Conservation (phyloP, 1,140 invertebrate species). For the Triops longicaudatus region DNA sequence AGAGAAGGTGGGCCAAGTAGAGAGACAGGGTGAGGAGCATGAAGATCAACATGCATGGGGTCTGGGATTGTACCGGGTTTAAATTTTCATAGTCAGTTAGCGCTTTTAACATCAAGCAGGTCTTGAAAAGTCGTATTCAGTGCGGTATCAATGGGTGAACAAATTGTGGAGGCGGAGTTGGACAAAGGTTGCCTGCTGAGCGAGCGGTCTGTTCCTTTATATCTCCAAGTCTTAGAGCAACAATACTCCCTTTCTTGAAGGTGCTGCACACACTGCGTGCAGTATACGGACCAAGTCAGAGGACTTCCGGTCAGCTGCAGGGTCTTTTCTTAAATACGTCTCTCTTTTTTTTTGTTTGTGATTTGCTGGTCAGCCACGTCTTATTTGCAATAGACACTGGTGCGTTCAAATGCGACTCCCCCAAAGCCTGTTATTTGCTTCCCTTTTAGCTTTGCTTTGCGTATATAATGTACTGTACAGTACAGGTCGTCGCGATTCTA, state of each 20-base stretch:
- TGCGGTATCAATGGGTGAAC: neutral
- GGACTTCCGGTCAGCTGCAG: conserved; percentile 7
- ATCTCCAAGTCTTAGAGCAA: neutral
- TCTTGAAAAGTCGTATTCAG: neutral
- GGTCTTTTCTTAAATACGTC: neutral
- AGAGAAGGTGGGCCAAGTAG: too few species aligned
- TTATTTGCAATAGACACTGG: neutral
- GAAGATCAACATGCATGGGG: neutral
- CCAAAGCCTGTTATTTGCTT: neutral
- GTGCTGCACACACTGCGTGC: conserved; percentile 13
- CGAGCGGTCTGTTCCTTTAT: neutral
- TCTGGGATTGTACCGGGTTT: neutral
- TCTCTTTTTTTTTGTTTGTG: neutral
- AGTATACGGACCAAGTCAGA: neutral
- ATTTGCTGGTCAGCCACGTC: neutral
- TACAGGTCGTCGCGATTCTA: neutral
- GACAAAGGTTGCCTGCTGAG: conserved; percentile 3
- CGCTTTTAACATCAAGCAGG: neutral
- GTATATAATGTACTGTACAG: neutral
- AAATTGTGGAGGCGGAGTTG: conserved; percentile 9
- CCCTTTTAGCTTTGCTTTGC: neutral
- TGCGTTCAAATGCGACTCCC: neutral
- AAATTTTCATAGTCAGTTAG: neutral
- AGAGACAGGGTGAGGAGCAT: neutral
- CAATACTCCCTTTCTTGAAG: conserved; percentile 7